phyloP scores from a whole-genome alignment of 2,888 invertebrate genomes.

The Hirtodrosophila alboralis region DNA sequence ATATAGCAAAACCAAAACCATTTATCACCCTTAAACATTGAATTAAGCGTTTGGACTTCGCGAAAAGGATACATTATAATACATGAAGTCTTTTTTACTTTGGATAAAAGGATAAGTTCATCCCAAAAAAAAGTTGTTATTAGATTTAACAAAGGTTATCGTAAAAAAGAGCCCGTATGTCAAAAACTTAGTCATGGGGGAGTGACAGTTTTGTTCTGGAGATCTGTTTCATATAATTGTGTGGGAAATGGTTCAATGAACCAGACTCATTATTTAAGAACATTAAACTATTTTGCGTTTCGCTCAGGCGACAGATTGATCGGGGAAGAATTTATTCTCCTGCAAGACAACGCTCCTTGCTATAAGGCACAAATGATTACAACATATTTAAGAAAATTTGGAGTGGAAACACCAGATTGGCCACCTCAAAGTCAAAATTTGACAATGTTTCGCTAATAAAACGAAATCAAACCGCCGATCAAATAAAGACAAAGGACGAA shows the following conservation, averaged over 20 bases:
- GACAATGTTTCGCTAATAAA: no score
- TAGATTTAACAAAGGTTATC: constrained; percentile 3
- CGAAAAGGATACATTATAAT: constrained; percentile 17
- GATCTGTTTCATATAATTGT: constrained; percentile 11
- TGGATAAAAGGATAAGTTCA: constrained; percentile 17
- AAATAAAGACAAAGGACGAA: no score
- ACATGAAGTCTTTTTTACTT: constrained; percentile 8
- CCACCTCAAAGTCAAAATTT: no score
- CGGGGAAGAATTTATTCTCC: constrained; percentile 11
- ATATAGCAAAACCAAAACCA: constrained; percentile 14
- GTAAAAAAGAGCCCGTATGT: constrained; percentile 15
- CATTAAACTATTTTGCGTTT: no score
- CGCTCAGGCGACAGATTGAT: neutral
- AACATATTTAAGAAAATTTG: no score
- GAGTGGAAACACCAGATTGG: no score
- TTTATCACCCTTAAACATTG: constrained; percentile 7
- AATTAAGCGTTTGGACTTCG: neutral
- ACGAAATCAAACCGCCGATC: no score
- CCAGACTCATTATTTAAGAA: no score
- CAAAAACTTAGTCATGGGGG: constrained; percentile 12
- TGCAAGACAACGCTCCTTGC: neutral
- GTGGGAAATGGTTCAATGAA: neutral
- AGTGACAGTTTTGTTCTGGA: constrained; percentile 6
- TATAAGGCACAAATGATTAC: no score
- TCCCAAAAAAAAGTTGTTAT: constrained; percentile 9